Conservation (phyloP, 2,113 vertebrate genomes). For the Mugil cephalus region DNA sequence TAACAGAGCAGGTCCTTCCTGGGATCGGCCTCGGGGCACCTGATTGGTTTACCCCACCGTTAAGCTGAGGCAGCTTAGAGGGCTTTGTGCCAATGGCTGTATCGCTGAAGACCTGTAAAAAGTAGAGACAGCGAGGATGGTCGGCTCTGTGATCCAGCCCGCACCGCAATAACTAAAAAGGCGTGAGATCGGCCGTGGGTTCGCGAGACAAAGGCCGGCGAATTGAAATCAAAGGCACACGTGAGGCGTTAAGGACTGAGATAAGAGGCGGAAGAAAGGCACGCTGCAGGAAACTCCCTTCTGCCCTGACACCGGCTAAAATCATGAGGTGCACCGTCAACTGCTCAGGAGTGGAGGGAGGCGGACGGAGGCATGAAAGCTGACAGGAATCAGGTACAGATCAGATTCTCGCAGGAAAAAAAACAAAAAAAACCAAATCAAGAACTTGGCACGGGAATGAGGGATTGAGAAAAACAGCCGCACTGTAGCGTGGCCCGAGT, state of each 20-base stretch:
- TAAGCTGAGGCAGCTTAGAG: conserved; percentile 69
- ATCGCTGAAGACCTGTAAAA: conserved; percentile 52
- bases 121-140: conserved; percentile 14
- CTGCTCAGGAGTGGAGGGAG: conserved; percentile 14
- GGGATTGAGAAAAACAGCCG: conserved; percentile 27
- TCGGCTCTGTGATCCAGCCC: conserved; percentile 7
- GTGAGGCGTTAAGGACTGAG: not conserved
- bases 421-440: no score
- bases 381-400: conserved; percentile 33
- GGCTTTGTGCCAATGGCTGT: conserved; percentile 57
- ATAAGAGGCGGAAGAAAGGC: conserved; percentile 26
- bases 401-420: conserved; percentile 32
- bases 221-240: not conserved
- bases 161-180: not conserved
- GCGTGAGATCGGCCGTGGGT: not conserved
- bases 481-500: conserved; percentile 9
- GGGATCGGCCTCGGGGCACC: conserved; percentile 48
- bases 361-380: conserved; percentile 21
- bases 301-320: conserved; percentile 15
- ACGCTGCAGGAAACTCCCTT: conserved; percentile 29
- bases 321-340: conserved; percentile 32
- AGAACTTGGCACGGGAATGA: conserved; percentile 29
- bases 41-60: conserved; percentile 67
- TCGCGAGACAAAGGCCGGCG: not conserved
- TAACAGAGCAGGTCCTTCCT: conserved; percentile 50